phyloP scores from a whole-genome alignment of 2,797 vertebrate genomes.

The Rhincodon typus region DNA sequence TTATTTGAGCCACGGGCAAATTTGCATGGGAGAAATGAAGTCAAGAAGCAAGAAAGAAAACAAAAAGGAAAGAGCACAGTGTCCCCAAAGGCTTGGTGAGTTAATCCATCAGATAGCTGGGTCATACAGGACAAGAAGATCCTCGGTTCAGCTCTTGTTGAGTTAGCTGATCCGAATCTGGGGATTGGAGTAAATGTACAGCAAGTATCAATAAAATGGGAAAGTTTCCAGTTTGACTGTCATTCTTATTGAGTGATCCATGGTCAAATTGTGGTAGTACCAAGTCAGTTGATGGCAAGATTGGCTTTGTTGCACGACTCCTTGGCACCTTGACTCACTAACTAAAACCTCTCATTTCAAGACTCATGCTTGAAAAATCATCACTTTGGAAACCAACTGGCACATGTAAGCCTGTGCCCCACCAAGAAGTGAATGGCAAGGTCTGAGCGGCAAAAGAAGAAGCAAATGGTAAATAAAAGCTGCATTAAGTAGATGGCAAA shows the following conservation, averaged over 20 bases:
- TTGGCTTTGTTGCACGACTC: neutral
- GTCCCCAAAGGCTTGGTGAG: neutral
- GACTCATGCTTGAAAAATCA: neutral
- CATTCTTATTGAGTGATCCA: neutral
- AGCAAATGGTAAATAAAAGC: neutral
- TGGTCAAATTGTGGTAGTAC: neutral
- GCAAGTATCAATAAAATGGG: neutral
- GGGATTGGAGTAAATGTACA: neutral
- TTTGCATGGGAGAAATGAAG: too few relatives aligned
- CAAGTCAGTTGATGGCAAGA: neutral
- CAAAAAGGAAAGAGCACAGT: neutral
- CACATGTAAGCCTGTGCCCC: neutral
- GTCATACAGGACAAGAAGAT: neutral
- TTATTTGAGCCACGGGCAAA: too few relatives aligned
- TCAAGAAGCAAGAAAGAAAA: neutral
- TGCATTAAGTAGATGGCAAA: neutral
- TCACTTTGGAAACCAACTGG: neutral
- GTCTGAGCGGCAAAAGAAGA: neutral
- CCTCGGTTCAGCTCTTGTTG: neutral
- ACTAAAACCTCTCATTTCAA: neutral
- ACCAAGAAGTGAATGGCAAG: neutral
- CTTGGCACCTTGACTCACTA: neutral
- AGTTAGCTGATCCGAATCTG: neutral
- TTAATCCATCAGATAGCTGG: neutral
- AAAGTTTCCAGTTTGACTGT: neutral